phyloP scores from a whole-genome alignment of 2,797 vertebrate genomes.

The Tangara arthus region DNA sequence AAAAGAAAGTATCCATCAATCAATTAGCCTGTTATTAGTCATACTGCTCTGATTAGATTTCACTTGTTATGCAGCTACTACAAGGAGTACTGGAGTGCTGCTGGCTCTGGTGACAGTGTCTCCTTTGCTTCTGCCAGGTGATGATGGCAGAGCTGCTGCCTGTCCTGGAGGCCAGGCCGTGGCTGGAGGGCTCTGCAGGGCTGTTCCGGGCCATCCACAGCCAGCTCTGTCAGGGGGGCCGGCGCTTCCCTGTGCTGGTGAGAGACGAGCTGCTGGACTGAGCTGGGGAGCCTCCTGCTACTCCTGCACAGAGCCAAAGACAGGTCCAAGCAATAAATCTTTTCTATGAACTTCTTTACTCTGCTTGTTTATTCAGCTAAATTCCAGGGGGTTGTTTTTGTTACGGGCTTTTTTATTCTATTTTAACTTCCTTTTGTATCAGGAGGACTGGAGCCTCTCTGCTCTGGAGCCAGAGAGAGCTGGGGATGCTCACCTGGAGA shows the following conservation, averaged over 20 bases:
- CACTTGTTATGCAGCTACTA: neutral
- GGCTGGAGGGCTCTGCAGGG: neutral
- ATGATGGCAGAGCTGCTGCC: constrained; percentile 76
- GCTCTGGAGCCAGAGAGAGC: neutral
- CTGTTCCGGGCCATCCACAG: constrained; percentile 67
- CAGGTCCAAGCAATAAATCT: constrained; percentile 39
- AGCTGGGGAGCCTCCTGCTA: neutral
- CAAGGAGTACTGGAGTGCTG: neutral
- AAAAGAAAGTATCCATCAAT: neutral
- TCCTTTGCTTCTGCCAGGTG: constrained; percentile 60
- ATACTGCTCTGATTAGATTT: neutral
- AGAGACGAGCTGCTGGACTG: constrained; percentile 61
- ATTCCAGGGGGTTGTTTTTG: neutral
- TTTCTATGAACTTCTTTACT: neutral
- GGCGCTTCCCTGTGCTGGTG: constrained; percentile 69
- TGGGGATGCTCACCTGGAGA: neutral
- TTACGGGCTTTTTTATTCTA: accelerated
- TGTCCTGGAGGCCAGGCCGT: constrained; percentile 5
- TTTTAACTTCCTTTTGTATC: neutral
- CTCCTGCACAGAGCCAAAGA: neutral
- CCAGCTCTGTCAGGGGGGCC: constrained; percentile 70
- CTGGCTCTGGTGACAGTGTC: neutral
- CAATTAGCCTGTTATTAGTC: neutral
- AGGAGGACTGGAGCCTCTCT: neutral
- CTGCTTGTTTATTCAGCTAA: neutral